A percentile compares a stretch with the other conserved stretches of the same genome.
phyloP scores from a whole-genome alignment of 2,888 invertebrate species.

The Lamellibrachia columna region DNA sequence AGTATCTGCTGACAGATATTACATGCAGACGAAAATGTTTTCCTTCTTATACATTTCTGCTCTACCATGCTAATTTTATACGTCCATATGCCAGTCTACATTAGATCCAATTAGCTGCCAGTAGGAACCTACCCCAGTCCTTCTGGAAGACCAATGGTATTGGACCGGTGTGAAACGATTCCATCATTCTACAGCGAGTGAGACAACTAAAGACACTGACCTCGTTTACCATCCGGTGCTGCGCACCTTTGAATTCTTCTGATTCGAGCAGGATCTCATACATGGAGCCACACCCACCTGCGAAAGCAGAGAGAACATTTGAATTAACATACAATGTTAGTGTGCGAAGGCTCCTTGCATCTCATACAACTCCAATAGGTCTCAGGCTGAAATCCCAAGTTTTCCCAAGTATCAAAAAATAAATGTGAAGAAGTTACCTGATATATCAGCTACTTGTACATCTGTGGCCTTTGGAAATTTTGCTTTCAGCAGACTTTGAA shows the following conservation, averaged over 20 bases:
- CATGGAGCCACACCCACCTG: constrained; percentile 42
- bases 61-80: too few species aligned
- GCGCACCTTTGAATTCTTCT: constrained; percentile 36
- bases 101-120: too few species aligned
- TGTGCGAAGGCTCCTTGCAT: background rate
- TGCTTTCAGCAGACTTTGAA: background rate
- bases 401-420: background rate
- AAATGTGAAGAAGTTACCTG: background rate
- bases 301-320: background rate
- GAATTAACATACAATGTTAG: background rate
- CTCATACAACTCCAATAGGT: background rate
- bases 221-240: constrained; percentile 41
- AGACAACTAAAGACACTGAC: constrained; percentile 25
- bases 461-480: background rate
- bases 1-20: too few species aligned
- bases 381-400: background rate
- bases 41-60: too few species aligned
- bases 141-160: too few species aligned
- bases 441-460: background rate
- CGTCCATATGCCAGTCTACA: too few species aligned
- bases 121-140: too few species aligned
- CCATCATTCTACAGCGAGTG: background rate
- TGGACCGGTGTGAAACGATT: background rate
- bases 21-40: too few species aligned
- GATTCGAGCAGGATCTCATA: constrained; percentile 36